phyloP scores from a whole-genome alignment of 2,888 invertebrate species.

The Drosophila atripex region DNA sequence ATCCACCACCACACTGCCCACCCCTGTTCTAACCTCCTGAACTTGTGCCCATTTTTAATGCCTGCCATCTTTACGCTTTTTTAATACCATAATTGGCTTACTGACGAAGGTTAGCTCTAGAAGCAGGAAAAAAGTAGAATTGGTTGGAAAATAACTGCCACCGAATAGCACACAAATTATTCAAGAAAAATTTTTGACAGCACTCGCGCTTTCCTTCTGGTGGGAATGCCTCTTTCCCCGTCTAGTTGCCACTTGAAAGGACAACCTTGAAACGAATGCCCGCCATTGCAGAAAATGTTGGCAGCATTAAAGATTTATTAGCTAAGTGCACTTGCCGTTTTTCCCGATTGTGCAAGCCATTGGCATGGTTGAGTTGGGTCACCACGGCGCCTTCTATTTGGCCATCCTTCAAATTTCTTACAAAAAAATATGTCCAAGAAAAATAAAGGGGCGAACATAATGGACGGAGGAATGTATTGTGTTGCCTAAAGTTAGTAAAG shows the following conservation, averaged over 20 bases:
- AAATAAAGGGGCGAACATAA: neutral
- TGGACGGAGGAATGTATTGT: slow-evolving; percentile 3
- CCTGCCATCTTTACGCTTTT: slow-evolving; percentile 62
- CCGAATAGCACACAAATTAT: slow-evolving; percentile 69
- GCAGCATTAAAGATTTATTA: slow-evolving; percentile 75
- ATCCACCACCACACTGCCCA: slow-evolving; percentile 25
- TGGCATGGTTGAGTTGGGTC: slow-evolving; percentile 50
- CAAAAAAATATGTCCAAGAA: slow-evolving; percentile 15
- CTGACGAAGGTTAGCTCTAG: slow-evolving; percentile 69
- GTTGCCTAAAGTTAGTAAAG: neutral
- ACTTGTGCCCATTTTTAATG: slow-evolving; percentile 57
- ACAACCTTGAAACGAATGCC: slow-evolving; percentile 68
- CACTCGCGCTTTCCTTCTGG: slow-evolving; percentile 51
- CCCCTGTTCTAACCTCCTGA: slow-evolving; percentile 32
- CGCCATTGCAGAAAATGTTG: slow-evolving; percentile 52
- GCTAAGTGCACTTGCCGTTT: slow-evolving; percentile 73
- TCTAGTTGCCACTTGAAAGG: slow-evolving; percentile 71
- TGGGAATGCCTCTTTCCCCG: slow-evolving; percentile 1
- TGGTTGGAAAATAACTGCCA: slow-evolving; percentile 23
- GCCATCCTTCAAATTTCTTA: slow-evolving; percentile 42
- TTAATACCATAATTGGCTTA: slow-evolving; percentile 79
- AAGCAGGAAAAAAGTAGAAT: slow-evolving; percentile 9
- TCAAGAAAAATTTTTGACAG: slow-evolving; percentile 77
- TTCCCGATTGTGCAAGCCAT: slow-evolving; percentile 36
- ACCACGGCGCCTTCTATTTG: slow-evolving; percentile 55